Base-by-base conservation (phyloP, 2,113 vertebrate genomes). In the Chionodraco myersi region DNA sequence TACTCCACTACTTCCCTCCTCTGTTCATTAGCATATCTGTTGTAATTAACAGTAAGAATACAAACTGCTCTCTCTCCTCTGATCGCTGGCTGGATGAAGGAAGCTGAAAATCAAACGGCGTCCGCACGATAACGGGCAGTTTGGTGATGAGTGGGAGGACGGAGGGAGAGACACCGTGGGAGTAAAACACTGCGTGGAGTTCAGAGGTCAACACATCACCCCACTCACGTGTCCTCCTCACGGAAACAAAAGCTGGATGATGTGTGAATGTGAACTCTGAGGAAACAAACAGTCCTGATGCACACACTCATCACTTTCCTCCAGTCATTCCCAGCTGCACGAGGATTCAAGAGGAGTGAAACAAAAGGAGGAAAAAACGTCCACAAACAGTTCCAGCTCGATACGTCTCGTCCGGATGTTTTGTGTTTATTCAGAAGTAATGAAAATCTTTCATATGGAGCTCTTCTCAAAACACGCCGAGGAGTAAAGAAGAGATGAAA, bases 81-180 rank as follows among this genome's bases (percentile, higher is more conserved):
- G 36, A 6, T 36, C 36, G 48, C 49, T 11, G 51, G 69, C 77
- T 18, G 21, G 56, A 59, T 44, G 70, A 79, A 81, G 2, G 16
- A 66, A 62, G 70, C 10, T 82, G 72, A 82, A 88, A 86, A 73
- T 82, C 69, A 82, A 90, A 65, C 68, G 1, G 26, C 77, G 15
- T 67, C 77, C 36, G 26, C 54, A 73, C 71, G 82, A 86, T 75
- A 56, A 47, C 30, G n/a, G 65, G 60, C 64, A 1, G 69, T 52
- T 82, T 14, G 66, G 73, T 10, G 60, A 80, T 80, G 89, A 89
- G 90, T 91, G 88, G 87, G 90, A 82, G 83, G 89, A 91, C 23
- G 47, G 85, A 85, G 63, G 51, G 74, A 83, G 80, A 72, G 75
- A 82, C 65, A 77, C 56, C 56, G 90, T 84, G 72, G 90, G 90